phyloP scores from a whole-genome alignment of 1,140 invertebrate species.

The Anoplophora glabripennis region DNA sequence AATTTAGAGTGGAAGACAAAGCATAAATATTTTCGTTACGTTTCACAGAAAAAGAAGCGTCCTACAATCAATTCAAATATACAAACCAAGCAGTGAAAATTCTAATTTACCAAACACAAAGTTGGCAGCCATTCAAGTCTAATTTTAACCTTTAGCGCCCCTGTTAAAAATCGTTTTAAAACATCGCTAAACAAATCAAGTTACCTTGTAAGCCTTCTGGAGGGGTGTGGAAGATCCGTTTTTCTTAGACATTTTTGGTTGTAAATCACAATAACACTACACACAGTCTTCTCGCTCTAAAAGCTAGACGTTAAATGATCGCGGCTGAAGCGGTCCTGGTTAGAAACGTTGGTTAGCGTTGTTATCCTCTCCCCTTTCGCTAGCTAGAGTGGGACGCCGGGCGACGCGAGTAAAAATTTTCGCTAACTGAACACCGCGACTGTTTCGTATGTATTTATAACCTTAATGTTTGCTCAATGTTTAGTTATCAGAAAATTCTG shows the following conservation, averaged over 20 bases:
- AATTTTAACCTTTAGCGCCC: constrained; percentile 2
- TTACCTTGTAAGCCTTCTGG: constrained; percentile 37
- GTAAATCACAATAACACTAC: constrained; percentile 28
- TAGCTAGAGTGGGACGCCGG: too few species aligned
- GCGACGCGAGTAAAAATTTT: too few species aligned
- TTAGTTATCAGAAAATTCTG: too few species aligned
- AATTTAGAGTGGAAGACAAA: too few species aligned
- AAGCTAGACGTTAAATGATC: constrained; percentile 26
- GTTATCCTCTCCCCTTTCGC: too few species aligned
- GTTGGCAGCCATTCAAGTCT: constrained; percentile 19
- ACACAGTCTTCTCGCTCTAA: constrained; percentile 13
- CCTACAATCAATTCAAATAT: not conserved
- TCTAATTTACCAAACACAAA: not conserved
- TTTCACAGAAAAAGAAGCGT: not conserved
- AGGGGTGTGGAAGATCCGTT: constrained; percentile 25
- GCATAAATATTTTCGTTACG: not conserved
- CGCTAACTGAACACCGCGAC: too few species aligned
- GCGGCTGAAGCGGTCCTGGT: too few species aligned
- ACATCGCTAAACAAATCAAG: constrained; percentile 13
- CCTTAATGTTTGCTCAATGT: too few species aligned
- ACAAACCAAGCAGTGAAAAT: not conserved
- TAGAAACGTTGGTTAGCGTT: too few species aligned
- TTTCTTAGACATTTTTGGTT: constrained; percentile 28
- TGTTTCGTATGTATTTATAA: too few species aligned
- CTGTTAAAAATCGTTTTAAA: constrained; percentile 15